Evolutionary conservation across 2,888 invertebrate species (phyloP).

Genomic region (Aphidoletes aphidimyza): DNA sequence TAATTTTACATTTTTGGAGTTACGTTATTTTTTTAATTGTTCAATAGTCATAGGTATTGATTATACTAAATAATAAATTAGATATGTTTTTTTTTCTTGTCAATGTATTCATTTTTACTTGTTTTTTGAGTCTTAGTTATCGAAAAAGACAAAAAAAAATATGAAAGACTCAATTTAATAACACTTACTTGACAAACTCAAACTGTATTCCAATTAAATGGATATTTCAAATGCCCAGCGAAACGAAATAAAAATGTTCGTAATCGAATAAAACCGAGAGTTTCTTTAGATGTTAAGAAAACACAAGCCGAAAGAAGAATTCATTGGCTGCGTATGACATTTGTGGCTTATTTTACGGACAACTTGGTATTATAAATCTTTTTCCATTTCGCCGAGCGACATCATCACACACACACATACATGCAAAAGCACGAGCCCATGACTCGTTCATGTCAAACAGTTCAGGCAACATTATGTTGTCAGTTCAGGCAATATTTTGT

Average conservation of each 20-base stretch:
- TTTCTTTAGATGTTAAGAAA: not conserved
- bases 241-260: not conserved
- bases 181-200: no score
- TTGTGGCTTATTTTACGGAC: not conserved
- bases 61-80: no score
- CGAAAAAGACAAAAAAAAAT: no score
- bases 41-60: no score
- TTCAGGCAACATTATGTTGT: no score
- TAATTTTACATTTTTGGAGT: not conserved
- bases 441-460: no score
- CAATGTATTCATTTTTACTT: no score
- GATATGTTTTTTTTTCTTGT: not conserved
- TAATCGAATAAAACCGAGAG: not conserved
- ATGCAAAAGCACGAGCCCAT: not conserved
- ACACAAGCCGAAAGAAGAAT: not conserved
- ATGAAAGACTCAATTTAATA: no score
- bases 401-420: not conserved
- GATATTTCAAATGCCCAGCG: no score
- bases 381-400: slow-evolving; percentile 17
- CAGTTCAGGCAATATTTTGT: not conserved
- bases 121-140: no score
- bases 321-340: not conserved
- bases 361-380: not conserved
- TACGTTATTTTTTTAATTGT: no score
- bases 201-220: no score